Evolutionary conservation across 2,113 vertebrate species (phyloP), one percentile per base, ranked within the genome.

Genomic region (Scomber scombrus): DNA sequence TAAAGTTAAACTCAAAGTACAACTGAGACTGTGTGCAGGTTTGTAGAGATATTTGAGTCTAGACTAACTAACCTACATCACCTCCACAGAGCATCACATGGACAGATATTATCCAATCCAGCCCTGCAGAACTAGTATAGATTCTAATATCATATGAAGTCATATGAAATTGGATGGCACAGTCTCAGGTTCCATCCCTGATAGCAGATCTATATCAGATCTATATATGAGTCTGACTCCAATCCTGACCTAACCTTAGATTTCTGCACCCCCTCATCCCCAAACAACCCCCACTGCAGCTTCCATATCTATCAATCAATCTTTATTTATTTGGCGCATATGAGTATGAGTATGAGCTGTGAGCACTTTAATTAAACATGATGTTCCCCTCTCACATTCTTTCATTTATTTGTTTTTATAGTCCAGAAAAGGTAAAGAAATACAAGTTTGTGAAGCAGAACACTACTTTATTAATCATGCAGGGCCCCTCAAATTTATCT

Each of bases 401-500:
- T 52, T 40, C 34, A 40, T 52, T 45, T 29, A 55, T 47, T 56
- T 0, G 11, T 50, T 64, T 55, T 46, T n/a, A 13, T 4, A 40
- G 19, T 56, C 49, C 31, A n/a, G 51, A 56, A 21, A 6, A 50
- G 26, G 11, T 50, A 40, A 69, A 81, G n/a, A 6, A 45, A 55
- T 16, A 62, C 54, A 31, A 13, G 1, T 58, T 55, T 18, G 4
- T 31, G 15, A 29, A 10, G 21, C n/a, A 10, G n/a, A 54, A 57
- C 34, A 40, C 45, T 8, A 11, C 26, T n/a, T 46, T 64, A 34
- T 65, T 26, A 62, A 73, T 46, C 49, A 46, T 34, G 23, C 77
- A 65, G 1, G 0, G 29, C 43, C 43, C 9, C 21, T 76, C 65
- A 77, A 23, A 73, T 71, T 29, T 15, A 74, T 50, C 67, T 76